Conservation (phyloP, 2,113 vertebrate genomes). For the Halichoerus grypus region DNA sequence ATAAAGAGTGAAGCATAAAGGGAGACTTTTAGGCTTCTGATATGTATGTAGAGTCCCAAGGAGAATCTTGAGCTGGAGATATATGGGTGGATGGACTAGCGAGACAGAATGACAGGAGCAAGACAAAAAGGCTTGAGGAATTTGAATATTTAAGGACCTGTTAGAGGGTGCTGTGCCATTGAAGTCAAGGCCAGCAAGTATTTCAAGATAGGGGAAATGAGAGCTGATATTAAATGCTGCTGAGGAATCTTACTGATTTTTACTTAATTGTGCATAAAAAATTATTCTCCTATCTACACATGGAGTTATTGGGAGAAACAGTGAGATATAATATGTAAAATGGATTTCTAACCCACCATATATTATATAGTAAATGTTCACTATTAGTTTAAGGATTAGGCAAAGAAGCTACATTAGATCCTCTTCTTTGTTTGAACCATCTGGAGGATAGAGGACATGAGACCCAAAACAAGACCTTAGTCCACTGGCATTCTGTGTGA, state of each 20-base stretch:
- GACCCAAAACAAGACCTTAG: background rate
- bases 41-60: background rate
- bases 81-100: background rate
- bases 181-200: background rate
- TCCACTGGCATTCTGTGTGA: background rate
- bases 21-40: background rate
- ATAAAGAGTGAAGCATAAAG: background rate
- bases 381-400: background rate
- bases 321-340: background rate
- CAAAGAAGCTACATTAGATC: background rate
- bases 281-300: background rate
- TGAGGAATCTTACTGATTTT: background rate
- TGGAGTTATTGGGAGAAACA: background rate
- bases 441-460: background rate
- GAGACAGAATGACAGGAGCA: background rate
- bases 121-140: background rate
- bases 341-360: background rate
- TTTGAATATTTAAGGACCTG: background rate
- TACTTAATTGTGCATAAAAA: background rate
- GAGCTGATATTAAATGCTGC: background rate
- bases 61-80: background rate
- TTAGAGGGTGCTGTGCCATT: background rate
- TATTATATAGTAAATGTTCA: background rate
- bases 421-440: background rate
- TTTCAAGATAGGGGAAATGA: background rate